phyloP scores from a whole-genome alignment of 2,888 invertebrate species.

The Toxonevra muliebris region DNA sequence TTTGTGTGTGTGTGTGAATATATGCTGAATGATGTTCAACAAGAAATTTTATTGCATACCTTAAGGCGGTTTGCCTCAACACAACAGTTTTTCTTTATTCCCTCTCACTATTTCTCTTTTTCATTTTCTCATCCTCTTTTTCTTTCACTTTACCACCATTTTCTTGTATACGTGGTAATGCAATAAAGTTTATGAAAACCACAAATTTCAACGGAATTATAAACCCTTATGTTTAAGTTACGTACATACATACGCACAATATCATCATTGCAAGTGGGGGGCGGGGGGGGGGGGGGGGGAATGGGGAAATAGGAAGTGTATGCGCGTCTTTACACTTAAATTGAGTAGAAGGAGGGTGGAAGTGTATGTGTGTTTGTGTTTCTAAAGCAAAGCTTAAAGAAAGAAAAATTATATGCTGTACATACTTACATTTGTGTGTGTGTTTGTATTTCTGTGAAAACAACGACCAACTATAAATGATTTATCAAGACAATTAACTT shows the following conservation, averaged over 20 bases:
- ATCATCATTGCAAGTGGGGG: neutral
- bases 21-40: no score
- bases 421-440: no score
- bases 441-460: neutral
- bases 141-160: neutral
- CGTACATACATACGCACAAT: neutral
- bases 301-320: no score
- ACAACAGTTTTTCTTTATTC: neutral
- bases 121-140: no score
- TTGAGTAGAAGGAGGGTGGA: neutral
- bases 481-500: conserved; percentile 35
- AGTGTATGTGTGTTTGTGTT: neutral
- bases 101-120: neutral
- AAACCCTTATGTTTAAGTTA: conserved; percentile 5
- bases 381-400: neutral
- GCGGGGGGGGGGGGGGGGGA: neutral
- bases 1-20: no score
- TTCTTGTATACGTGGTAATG: neutral
- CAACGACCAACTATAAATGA: conserved; percentile 13
- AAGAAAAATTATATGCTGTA: neutral
- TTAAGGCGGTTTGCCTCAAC: neutral
- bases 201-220: conserved; percentile 10
- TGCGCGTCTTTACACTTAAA: neutral
- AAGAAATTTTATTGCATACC: neutral
- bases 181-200: conserved; percentile 1